Percentiles rank a stretch among this genome's conserved stretches.
These are phyloP conservation scores for Lates japonicus DNA, from an alignment of 2,797 vertebrate genomes.

Conservation along the genomic window DNA sequence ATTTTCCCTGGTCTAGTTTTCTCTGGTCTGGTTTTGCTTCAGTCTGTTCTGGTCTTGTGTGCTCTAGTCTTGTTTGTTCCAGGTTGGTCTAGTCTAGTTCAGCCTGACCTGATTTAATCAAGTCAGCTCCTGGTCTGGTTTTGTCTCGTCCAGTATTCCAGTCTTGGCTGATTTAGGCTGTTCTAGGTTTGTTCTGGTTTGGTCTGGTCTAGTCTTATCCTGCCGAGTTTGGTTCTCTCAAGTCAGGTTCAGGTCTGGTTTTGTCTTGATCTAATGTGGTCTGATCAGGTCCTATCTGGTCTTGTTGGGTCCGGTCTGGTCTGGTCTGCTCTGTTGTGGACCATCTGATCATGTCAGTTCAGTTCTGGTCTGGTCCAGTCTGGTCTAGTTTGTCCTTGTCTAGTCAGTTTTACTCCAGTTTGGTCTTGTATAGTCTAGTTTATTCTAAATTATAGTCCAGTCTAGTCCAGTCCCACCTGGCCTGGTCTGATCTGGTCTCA, in stretches of 20 bases:
- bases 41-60: too few species aligned
- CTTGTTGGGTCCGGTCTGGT: not conserved
- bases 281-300: not conserved
- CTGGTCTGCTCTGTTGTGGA: not conserved
- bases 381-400: not conserved
- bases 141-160: too few species aligned
- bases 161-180: too few species aligned
- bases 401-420: not conserved
- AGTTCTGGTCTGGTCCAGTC: not conserved
- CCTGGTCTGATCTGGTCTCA: not conserved
- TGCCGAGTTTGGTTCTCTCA: not conserved
- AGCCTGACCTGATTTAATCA: too few species aligned
- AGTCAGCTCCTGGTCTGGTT: not conserved
- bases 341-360: too few species aligned
- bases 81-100: too few species aligned
- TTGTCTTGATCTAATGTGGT: not conserved
- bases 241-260: not conserved
- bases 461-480: not conserved
- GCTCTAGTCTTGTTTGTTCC: too few species aligned
- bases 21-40: too few species aligned
- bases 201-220: not conserved
- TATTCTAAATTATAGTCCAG: not conserved
- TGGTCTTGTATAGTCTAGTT: not conserved
- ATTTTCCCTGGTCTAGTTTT: too few species aligned
- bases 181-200: not conserved